phyloP scores from a whole-genome alignment of 2,113 vertebrate species.

The Nesogale talazaci region DNA sequence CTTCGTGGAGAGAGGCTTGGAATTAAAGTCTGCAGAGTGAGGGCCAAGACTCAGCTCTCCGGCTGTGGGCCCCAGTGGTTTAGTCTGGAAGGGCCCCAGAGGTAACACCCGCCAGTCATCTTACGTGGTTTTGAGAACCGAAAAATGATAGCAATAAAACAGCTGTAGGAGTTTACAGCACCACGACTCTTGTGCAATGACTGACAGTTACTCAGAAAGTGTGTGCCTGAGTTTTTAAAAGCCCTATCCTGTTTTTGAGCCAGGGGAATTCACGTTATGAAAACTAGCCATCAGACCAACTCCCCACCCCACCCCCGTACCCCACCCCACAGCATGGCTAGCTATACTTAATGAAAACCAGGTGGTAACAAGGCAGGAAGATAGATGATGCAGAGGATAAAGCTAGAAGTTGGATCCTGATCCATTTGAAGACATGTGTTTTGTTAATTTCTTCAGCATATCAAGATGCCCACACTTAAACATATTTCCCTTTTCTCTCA shows the following conservation, averaged over 20 bases:
- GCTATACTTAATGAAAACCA: neutral
- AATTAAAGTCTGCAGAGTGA: neutral
- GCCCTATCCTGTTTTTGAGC: neutral
- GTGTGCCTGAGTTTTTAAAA: neutral
- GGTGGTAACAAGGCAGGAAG: neutral
- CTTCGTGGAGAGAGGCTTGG: neutral
- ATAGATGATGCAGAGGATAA: neutral
- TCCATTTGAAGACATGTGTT: neutral
- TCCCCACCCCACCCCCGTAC: too few species aligned
- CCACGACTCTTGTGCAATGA: neutral
- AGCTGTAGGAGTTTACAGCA: neutral
- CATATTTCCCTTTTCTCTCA: neutral
- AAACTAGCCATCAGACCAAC: neutral
- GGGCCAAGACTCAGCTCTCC: neutral
- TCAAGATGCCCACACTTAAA: neutral
- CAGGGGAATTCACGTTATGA: neutral
- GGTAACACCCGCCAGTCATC: neutral
- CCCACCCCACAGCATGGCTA: neutral
- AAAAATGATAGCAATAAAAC: constrained; percentile 29
- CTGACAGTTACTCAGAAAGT: neutral
- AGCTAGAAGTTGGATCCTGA: neutral
- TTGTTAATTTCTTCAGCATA: neutral
- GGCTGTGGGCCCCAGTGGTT: neutral
- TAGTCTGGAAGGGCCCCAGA: neutral
- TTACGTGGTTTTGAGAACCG: constrained; percentile 17